Conservation (phyloP, 2,888 invertebrate species). For the Caenorhabditis sp. region DNA sequence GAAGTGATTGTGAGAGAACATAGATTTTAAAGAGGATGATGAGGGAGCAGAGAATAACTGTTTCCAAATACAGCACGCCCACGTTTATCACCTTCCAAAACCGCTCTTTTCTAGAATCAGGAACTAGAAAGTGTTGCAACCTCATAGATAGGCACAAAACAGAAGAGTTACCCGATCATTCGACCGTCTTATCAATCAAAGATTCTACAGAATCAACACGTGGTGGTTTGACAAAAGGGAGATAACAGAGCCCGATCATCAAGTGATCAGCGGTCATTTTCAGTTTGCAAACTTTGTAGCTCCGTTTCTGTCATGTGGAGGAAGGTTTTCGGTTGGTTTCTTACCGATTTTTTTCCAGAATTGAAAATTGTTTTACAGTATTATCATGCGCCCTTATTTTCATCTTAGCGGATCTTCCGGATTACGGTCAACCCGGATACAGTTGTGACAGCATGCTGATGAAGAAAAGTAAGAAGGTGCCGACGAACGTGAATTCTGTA, state of each 20-base stretch:
- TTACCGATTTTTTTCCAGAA: no score
- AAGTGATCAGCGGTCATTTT: conserved; percentile 40
- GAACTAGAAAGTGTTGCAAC: no score
- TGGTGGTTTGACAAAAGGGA: neutral
- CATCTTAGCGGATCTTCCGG: conserved; percentile 36
- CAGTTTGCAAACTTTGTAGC: neutral
- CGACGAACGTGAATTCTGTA: conserved; percentile 70
- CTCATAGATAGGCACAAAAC: neutral
- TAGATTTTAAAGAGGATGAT: no score
- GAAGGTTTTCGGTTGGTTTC: conserved; percentile 23
- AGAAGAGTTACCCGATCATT: conserved; percentile 13
- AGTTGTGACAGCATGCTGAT: conserved; percentile 55
- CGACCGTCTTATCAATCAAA: neutral
- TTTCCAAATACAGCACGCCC: no score
- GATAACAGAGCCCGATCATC: conserved; percentile 28
- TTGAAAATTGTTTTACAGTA: conserved; percentile 6
- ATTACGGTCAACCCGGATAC: conserved; percentile 52
- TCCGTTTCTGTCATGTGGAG: conserved; percentile 33
- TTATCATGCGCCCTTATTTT: conserved; percentile 23
- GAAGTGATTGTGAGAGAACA: no score
- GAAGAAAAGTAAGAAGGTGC: conserved; percentile 65
- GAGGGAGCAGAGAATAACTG: no score
- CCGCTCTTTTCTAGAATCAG: no score
- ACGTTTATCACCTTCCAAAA: no score
- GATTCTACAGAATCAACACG: conserved; percentile 3